These are phyloP conservation scores for Rhabdomys dilectus DNA, from an alignment of 2,113 vertebrate genomes.

Conservation along the genomic window DNA sequence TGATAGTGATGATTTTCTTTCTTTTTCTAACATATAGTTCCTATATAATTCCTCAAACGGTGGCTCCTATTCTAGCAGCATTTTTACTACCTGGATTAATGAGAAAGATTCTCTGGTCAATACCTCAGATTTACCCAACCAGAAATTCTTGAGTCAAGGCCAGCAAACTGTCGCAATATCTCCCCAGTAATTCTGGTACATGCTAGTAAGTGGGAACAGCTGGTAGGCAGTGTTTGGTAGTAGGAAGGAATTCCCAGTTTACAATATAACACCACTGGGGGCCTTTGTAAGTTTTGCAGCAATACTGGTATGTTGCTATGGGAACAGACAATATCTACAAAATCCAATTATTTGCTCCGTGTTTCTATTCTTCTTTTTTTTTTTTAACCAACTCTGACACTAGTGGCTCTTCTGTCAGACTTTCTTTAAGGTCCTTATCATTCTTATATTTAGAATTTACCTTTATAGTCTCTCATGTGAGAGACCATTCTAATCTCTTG, in stretches of 20 bases:
- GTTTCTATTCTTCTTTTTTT: background rate
- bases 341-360: background rate
- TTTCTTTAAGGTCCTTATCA: background rate
- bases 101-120: background rate
- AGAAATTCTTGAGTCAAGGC: background rate
- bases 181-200: background rate
- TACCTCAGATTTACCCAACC: background rate
- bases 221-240: background rate
- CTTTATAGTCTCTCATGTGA: background rate
- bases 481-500: background rate
- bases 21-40: background rate
- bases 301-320: background rate
- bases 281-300: background rate
- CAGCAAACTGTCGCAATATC: background rate
- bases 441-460: background rate
- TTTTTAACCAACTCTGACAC: background rate
- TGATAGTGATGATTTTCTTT: background rate
- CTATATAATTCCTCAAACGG: background rate
- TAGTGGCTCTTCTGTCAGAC: background rate
- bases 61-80: background rate
- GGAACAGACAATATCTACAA: background rate
- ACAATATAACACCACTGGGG: background rate
- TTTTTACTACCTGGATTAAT: background rate
- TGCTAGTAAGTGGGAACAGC: background rate
- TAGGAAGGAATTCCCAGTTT: background rate